Conservation (phyloP, 1,140 invertebrate species). For the Samia ricini region DNA sequence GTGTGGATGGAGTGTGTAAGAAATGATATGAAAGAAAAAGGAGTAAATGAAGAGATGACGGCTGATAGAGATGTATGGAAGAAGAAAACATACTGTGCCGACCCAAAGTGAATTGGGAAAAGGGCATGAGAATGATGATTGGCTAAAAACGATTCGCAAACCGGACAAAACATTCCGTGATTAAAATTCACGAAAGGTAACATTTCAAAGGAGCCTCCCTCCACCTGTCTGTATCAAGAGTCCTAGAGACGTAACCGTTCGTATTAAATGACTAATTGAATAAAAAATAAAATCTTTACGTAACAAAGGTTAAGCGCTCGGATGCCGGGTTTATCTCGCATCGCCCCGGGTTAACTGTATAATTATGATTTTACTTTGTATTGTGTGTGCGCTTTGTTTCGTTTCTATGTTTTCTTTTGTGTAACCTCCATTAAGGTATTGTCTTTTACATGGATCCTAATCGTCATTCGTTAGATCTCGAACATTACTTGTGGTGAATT, state of each 20-base stretch:
- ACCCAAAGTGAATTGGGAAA: no score
- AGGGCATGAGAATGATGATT: no score
- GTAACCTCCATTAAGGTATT: constrained; percentile 36
- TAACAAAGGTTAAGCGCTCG: constrained; percentile 38
- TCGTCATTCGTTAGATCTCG: constrained; percentile 25
- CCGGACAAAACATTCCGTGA: background rate
- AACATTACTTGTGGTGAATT: background rate
- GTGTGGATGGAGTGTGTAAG: no score
- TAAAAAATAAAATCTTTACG: constrained; percentile 47
- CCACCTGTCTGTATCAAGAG: constrained; percentile 11
- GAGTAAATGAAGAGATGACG: no score
- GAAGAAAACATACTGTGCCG: no score
- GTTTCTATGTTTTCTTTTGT: constrained; percentile 42
- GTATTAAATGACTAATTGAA: constrained; percentile 54
- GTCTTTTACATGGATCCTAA: constrained; percentile 47
- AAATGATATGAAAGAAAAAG: no score
- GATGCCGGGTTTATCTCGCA: constrained; percentile 27
- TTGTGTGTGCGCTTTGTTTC: constrained; percentile 32
- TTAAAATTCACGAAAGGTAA: background rate
- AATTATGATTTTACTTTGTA: constrained; percentile 61
- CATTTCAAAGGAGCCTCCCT: constrained; percentile 9
- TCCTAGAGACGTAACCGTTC: constrained; percentile 16
- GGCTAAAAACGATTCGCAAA: background rate
- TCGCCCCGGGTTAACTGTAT: constrained; percentile 32
- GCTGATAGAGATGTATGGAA: no score